phyloP scores from a whole-genome alignment of 2,113 vertebrate genomes.

The Orthonyx spaldingii region DNA sequence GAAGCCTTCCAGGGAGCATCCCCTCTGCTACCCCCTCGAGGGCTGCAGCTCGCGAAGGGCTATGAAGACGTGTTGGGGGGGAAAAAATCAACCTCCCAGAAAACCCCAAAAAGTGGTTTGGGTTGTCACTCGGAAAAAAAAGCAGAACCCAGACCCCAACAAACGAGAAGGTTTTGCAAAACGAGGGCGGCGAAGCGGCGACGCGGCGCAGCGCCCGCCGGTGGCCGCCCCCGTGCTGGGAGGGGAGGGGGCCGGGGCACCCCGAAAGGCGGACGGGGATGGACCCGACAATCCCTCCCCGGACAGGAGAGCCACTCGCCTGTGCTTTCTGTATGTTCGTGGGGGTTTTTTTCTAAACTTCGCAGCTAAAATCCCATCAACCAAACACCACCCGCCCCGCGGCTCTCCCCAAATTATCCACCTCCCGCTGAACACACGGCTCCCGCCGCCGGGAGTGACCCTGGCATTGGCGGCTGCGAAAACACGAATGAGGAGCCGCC shows the following conservation, averaged over 20 bases:
- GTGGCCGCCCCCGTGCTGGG: background rate
- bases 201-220: background rate
- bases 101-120: background rate
- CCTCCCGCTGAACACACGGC: background rate
- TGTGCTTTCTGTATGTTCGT: fast-evolving
- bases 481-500: background rate
- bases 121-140: background rate
- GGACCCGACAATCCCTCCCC: background rate
- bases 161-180: background rate
- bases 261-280: background rate
- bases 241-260: background rate
- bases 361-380: background rate
- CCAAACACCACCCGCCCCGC: background rate
- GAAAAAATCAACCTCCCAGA: background rate
- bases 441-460: background rate
- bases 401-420: background rate
- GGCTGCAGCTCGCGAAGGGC: background rate
- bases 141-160: fast-evolving
- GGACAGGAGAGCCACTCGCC: background rate
- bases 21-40: background rate
- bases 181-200: background rate
- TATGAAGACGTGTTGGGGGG: fast-evolving
- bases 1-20: background rate
- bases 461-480: background rate
- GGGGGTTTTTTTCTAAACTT: background rate